These are phyloP conservation scores for Dicranocentrus wangi DNA, from an alignment of 2,888 invertebrate genomes.

Conservation along the genomic window DNA sequence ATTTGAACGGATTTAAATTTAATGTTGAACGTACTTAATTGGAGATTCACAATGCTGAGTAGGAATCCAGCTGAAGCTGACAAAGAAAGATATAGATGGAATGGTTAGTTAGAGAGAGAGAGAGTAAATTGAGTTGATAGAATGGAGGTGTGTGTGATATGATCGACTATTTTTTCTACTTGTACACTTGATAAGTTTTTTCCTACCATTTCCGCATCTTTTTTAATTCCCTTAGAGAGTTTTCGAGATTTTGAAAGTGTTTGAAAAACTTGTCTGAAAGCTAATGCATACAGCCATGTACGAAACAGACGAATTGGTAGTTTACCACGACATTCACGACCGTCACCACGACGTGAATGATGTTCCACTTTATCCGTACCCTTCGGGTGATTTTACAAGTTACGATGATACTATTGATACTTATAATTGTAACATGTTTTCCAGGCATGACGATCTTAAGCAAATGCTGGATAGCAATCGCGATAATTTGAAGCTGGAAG, in stretches of 20 bases:
- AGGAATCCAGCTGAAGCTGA: too few species aligned
- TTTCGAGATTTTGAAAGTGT: neutral
- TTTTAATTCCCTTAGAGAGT: too few species aligned
- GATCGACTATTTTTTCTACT: too few species aligned
- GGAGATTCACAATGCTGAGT: too few species aligned
- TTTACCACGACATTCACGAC: too few species aligned
- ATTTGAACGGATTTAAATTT: neutral
- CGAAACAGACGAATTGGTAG: conserved; percentile 42
- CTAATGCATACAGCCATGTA: conserved; percentile 12
- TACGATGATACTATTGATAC: too few species aligned
- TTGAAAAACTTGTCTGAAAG: neutral
- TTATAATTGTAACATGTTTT: conserved; percentile 70
- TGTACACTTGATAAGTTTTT: too few species aligned
- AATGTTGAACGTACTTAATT: neutral
- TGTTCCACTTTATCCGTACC: conserved; percentile 55
- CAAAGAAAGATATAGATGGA: too few species aligned
- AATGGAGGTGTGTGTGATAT: neutral
- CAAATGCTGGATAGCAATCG: conserved; percentile 98
- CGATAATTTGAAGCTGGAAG: conserved; percentile 96
- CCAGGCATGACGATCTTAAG: conserved; percentile 94
- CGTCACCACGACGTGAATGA: conserved; percentile 38
- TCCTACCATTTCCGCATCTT: too few species aligned
- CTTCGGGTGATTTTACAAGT: too few species aligned
- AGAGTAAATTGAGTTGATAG: too few species aligned
- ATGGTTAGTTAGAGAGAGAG: too few species aligned